phyloP scores from a whole-genome alignment of 2,113 vertebrate genomes.

The Xiphorhynchus elegans region DNA sequence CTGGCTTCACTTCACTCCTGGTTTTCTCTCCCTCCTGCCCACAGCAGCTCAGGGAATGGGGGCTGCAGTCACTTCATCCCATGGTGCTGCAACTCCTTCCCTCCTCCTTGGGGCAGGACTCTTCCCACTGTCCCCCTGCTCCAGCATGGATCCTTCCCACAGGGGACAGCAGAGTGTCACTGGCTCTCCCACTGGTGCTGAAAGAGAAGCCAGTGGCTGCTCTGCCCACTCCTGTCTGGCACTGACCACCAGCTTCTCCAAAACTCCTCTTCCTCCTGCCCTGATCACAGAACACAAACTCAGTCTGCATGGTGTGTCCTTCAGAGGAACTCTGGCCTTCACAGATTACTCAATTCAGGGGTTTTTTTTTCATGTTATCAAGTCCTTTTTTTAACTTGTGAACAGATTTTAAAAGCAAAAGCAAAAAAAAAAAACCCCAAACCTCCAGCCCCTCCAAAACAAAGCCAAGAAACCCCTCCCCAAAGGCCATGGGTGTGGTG shows the following conservation, averaged over 20 bases:
- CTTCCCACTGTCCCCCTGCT: neutral
- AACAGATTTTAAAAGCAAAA: neutral
- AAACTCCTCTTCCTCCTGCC: neutral
- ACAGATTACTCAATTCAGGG: neutral
- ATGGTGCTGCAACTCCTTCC: neutral
- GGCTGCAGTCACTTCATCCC: neutral
- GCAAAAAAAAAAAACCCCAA: neutral
- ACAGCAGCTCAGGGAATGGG: too few species aligned
- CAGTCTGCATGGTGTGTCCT: neutral
- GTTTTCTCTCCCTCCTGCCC: neutral
- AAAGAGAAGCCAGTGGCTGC: neutral
- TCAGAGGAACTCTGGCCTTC: neutral
- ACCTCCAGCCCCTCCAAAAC: neutral
- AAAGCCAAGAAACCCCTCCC: too few species aligned
- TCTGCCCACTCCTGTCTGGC: neutral
- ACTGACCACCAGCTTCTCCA: neutral
- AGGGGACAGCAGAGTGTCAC: neutral
- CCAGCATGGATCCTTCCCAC: neutral
- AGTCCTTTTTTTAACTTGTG: neutral
- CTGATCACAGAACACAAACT: neutral
- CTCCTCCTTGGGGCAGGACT: neutral
- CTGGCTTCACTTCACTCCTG: too few species aligned
- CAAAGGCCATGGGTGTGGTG: rapidly evolving
- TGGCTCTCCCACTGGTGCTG: neutral
- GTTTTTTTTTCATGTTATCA: neutral